Percentiles rank a stretch among this genome's conserved stretches.
These are phyloP conservation scores for Philopotamus ludificatus DNA, from an alignment of 1,140 invertebrate species.

Conservation along the genomic window DNA sequence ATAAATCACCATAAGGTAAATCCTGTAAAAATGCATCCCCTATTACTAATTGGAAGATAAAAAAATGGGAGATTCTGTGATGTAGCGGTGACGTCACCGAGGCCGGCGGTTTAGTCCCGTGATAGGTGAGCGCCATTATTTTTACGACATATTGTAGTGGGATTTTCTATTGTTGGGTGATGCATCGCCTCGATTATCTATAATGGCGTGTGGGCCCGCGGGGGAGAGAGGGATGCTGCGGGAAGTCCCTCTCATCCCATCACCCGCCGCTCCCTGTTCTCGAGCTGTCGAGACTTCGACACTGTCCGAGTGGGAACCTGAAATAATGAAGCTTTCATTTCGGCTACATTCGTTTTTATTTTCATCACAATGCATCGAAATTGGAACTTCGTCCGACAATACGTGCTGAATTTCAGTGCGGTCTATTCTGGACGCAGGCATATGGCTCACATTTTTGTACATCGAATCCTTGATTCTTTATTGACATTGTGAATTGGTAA, in stretches of 20 bases:
- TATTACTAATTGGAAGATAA: not conserved
- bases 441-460: too few relatives aligned
- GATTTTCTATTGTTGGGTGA: constrained; percentile 28
- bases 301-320: not conserved
- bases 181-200: constrained; percentile 27
- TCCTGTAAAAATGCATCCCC: not conserved
- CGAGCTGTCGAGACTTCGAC: not conserved
- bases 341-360: too few relatives aligned
- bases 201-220: constrained; percentile 22
- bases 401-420: too few relatives aligned
- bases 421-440: too few relatives aligned
- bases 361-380: too few relatives aligned
- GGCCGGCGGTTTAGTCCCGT: not conserved
- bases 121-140: constrained; percentile 17
- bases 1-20: not conserved
- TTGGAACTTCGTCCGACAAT: too few relatives aligned
- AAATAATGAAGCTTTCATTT: constrained; percentile 1
- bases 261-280: not conserved
- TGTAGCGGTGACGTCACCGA: too few relatives aligned
- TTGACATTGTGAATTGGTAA: too few relatives aligned
- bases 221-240: not conserved
- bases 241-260: not conserved
- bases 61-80: too few relatives aligned
- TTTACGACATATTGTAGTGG: constrained; percentile 22
- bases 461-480: too few relatives aligned